A percentile compares a stretch with the other conserved stretches of the same genome.
Conservation (phyloP, 2,888 invertebrate genomes). For the Lochmaea crataegi region DNA sequence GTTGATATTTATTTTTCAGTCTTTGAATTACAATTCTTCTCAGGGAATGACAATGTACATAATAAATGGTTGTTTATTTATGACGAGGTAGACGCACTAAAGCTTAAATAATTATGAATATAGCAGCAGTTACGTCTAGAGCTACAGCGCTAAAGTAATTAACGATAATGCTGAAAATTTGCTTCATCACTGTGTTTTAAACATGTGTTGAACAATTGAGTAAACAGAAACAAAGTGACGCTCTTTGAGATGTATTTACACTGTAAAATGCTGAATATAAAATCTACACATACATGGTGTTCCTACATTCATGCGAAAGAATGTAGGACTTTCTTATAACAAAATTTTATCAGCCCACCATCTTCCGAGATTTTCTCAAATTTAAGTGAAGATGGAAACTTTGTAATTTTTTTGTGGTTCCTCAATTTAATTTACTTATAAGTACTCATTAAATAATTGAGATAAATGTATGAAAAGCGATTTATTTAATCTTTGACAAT, state of each 20-base stretch:
- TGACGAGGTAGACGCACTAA: constrained; percentile 29
- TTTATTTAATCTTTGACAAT: too few relatives aligned
- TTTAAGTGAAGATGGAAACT: too few relatives aligned
- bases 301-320: too few relatives aligned
- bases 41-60: constrained; percentile 1
- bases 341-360: too few relatives aligned
- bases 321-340: too few relatives aligned
- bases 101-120: constrained; percentile 32
- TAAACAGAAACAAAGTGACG: constrained; percentile 21
- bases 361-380: too few relatives aligned
- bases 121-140: constrained; percentile 6
- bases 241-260: neutral
- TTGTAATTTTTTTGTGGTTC: too few relatives aligned
- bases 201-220: constrained; percentile 31
- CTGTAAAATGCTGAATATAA: neutral
- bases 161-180: constrained; percentile 29
- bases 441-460: too few relatives aligned
- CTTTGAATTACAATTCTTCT: neutral
- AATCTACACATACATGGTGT: too few relatives aligned
- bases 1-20: neutral
- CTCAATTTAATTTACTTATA: too few relatives aligned
- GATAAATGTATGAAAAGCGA: too few relatives aligned
- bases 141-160: constrained; percentile 26
- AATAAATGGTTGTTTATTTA: constrained; percentile 21
- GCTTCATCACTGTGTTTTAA: constrained; percentile 26